Conservation (phyloP, 2,888 invertebrate species). For the Chrysopilus asiliformis region DNA sequence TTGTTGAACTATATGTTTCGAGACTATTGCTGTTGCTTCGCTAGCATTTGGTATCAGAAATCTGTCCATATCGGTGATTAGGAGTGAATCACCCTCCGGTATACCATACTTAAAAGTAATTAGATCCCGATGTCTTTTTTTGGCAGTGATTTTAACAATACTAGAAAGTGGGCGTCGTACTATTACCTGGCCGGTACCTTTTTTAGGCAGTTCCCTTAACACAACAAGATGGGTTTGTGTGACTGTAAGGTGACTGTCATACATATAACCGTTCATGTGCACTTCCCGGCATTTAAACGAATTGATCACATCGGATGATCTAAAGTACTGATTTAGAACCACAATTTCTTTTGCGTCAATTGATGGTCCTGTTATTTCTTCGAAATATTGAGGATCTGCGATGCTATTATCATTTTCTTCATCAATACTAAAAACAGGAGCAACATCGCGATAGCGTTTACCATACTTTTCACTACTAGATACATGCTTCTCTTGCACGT, state of each 20-base stretch:
- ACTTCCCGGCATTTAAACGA: constrained; percentile 89
- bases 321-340: constrained; percentile 64
- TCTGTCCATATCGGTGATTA: constrained; percentile 81
- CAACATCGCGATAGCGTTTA: constrained; percentile 79
- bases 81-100: constrained; percentile 62
- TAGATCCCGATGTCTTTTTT: constrained; percentile 86
- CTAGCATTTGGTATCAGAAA: constrained; percentile 86
- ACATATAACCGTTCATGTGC: constrained; percentile 75
- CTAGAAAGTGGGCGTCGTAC: constrained; percentile 78
- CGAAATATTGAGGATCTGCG: constrained; percentile 21
- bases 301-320: constrained; percentile 70
- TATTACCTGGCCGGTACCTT: constrained; percentile 72
- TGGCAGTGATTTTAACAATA: constrained; percentile 94
- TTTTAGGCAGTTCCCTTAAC: constrained; percentile 62
- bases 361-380: constrained; percentile 37
- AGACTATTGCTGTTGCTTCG: constrained; percentile 78
- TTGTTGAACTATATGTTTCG: constrained; percentile 70
- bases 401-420: constrained; percentile 59
- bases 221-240: constrained; percentile 78
- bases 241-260: constrained; percentile 75
- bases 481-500: constrained; percentile 62
- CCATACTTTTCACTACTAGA: constrained; percentile 71
- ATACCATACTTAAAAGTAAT: constrained; percentile 95
- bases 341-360: constrained; percentile 67
- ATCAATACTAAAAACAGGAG: constrained; percentile 88